Conservation (phyloP, 2,797 vertebrate genomes). For the Hephaestus fuliginosus region DNA sequence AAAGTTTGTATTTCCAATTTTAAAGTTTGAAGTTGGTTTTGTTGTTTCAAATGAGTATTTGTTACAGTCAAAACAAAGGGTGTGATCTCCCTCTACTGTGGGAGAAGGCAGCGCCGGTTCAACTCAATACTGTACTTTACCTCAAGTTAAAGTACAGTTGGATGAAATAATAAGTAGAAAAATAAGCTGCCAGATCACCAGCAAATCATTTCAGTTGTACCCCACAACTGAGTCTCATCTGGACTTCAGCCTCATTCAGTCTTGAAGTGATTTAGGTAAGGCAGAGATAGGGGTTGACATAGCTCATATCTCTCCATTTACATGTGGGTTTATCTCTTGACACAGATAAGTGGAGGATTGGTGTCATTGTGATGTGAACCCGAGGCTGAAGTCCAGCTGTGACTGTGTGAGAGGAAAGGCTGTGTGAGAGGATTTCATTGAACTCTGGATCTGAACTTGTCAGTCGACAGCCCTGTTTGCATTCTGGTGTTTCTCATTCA, state of each 20-base stretch:
- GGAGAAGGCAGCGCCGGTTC: background rate
- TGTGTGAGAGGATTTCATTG: slow-evolving; percentile 54
- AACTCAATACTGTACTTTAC: slow-evolving; percentile 5
- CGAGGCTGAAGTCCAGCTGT: slow-evolving; percentile 84
- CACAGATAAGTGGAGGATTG: slow-evolving; percentile 76
- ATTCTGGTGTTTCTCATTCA: slow-evolving; percentile 50
- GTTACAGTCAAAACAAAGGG: slow-evolving; percentile 21
- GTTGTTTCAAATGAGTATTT: background rate
- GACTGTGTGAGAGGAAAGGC: slow-evolving; percentile 58
- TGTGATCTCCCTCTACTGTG: background rate
- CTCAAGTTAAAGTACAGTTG: background rate
- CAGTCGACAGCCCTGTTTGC: slow-evolving; percentile 57
- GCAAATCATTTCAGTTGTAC: background rate
- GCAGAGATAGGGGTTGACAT: slow-evolving; percentile 49
- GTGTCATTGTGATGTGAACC: slow-evolving; percentile 69
- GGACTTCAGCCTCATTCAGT: slow-evolving; percentile 73
- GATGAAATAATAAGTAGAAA: background rate
- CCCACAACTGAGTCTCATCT: slow-evolving; percentile 6
- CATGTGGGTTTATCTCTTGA: slow-evolving; percentile 69
- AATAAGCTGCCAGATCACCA: background rate
- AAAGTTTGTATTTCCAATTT: slow-evolving; percentile 13
- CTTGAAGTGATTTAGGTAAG: slow-evolving; percentile 53
- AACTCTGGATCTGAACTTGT: slow-evolving; percentile 71
- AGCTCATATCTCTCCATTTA: slow-evolving; percentile 47
- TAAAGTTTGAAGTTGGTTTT: background rate